A percentile compares a stretch with the other conserved stretches of the same genome.
Conservation (phyloP, 2,888 invertebrate species). For the Pteria penguin region DNA sequence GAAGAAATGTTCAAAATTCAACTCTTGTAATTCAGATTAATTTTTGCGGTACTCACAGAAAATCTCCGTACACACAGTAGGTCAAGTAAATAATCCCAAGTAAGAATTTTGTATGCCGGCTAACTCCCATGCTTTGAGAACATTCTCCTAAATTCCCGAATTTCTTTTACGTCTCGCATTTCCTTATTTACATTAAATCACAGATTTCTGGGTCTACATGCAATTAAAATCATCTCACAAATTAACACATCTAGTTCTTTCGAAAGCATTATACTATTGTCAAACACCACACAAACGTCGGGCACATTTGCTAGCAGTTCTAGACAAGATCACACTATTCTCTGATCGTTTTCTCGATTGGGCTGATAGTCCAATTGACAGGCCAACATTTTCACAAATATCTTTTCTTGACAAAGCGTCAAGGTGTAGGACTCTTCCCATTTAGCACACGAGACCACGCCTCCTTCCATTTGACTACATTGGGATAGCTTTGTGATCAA, state of each 20-base stretch:
- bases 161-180: neutral
- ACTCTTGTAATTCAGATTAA: no score
- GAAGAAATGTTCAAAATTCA: no score
- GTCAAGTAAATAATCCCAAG: slow-evolving; percentile 62
- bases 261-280: neutral
- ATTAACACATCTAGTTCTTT: neutral
- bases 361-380: neutral
- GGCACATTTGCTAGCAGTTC: neutral
- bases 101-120: slow-evolving; percentile 59
- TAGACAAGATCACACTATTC: neutral
- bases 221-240: neutral
- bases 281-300: neutral
- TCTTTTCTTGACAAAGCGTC: neutral
- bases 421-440: neutral
- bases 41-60: slow-evolving; percentile 68
- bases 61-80: slow-evolving; percentile 69
- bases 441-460: neutral
- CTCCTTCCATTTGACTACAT: neutral
- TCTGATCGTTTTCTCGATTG: neutral
- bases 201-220: neutral
- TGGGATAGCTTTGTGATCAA: neutral
- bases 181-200: neutral
- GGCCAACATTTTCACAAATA: neutral
- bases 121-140: slow-evolving; percentile 61
- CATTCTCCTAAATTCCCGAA: slow-evolving; percentile 24